A percentile compares a stretch with the other conserved stretches of the same genome.
Evolutionary conservation across 2,113 vertebrate genomes (phyloP).

Genomic region (Trinectes maculatus): DNA sequence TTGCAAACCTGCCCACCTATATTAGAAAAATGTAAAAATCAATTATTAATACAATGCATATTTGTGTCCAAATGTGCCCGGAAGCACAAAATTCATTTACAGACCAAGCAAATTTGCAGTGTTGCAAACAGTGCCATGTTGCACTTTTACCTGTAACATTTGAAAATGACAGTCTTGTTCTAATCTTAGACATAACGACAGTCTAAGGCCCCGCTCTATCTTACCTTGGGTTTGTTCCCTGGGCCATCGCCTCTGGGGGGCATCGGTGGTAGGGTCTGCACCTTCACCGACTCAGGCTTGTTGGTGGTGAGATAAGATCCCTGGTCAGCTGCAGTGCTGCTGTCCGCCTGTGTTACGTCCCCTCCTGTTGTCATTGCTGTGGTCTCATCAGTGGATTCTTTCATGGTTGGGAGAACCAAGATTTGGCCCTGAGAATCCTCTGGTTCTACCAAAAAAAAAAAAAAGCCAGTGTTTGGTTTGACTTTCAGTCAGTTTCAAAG

Average conservation of each 20-base stretch:
- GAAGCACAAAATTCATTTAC: no score
- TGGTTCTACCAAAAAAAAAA: constrained; percentile 21
- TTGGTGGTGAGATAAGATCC: background rate
- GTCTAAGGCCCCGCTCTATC: background rate
- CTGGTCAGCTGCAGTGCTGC: background rate
- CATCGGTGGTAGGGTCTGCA: constrained; percentile 28
- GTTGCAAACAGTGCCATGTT: no score
- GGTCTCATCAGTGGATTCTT: background rate
- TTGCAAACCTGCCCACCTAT: no score
- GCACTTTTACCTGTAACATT: no score
- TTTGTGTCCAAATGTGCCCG: no score
- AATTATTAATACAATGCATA: constrained; percentile 1
- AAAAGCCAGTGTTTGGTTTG: no score
- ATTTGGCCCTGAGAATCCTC: constrained; percentile 22
- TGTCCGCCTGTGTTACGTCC: background rate
- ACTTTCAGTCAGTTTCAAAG: no score
- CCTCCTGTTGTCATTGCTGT: background rate
- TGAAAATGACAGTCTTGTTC: no score
- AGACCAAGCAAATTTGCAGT: no score
- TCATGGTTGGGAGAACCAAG: background rate
- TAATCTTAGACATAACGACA: no score
- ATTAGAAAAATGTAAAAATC: no score
- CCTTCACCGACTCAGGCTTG: background rate
- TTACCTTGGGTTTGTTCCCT: constrained; percentile 46
- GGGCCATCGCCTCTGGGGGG: constrained; percentile 66